Base-by-base conservation (phyloP, 2,797 vertebrate genomes). In the Rhadinocentrus ornatus region DNA sequence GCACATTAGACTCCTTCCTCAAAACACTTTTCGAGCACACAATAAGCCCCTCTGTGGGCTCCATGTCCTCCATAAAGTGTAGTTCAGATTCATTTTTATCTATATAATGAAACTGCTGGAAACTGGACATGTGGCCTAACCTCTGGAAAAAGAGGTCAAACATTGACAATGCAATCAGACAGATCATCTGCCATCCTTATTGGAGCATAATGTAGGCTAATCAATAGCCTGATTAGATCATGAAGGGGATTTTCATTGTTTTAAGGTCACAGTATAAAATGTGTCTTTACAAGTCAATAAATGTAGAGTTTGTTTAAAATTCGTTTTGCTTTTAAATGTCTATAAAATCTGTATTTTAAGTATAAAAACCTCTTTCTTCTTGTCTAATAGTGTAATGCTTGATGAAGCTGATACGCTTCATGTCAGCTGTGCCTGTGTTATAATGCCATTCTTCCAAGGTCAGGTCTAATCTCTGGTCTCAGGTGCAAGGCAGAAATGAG, bases 161-260 rank as follows among this genome's bases (percentile, higher is more conserved):
- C 78, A 66, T 76, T 84, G 81, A 75, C 77, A 74, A 59, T 64
- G 82, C 75, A 72, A 84, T 82, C 78, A 83, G 69, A 84, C 70
- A 71, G 56, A 83, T 67, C 72, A 71, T 79, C 60, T 50, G 22
- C 59, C 39, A 62, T 68, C 81, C 77, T 78, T 50, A 71, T 69
- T 76, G 62, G 75, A 66, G 55, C 73, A 66, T 57, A 72, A 91
- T 89, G 80, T 90, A 87, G 91, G 90, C 66, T 90, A 89, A 92
- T 93, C 91, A 88, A 93, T 93, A 85, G 26, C 54, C 86, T 86
- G 85, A 89, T 89, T 73, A 86, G 89, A 80, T 80, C 87, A 84
- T 82, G 84, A 80, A 80, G 83, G 84, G 56, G 41, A 54, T 22
- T 64, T 69, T 66, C 57, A 44, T 69, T 66, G 70, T 80, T 70